These are phyloP conservation scores for Amphibalanus amphitrite DNA, from an alignment of 1,140 invertebrate species.

Conservation along the genomic window DNA sequence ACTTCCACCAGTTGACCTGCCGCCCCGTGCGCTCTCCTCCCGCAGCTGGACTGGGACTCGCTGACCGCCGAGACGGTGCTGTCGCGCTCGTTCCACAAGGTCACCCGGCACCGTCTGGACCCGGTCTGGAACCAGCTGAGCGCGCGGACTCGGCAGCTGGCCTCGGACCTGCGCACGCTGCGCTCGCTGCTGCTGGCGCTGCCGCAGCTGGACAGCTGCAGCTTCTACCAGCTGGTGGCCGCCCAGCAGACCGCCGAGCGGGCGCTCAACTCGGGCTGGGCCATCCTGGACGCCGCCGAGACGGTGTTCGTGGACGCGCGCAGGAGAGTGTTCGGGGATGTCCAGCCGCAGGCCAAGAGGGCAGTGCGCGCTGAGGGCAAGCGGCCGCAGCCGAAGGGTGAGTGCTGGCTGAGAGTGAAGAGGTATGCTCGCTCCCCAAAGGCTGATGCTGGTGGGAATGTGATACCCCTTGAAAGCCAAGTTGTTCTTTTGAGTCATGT, in stretches of 20 bases:
- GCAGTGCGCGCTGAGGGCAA: constrained; percentile 12
- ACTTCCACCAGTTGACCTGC: no score
- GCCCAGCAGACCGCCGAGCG: constrained; percentile 66
- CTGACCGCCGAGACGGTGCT: constrained; percentile 86
- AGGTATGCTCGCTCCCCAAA: no score
- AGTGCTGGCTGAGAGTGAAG: no score
- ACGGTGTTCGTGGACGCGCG: constrained; percentile 58
- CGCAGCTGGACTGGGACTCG: constrained; percentile 10
- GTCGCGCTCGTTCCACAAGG: constrained; percentile 78
- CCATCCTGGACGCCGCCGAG: constrained; percentile 73
- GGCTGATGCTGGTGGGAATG: no score
- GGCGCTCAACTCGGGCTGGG: constrained; percentile 58
- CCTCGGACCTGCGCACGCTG: constrained; percentile 81
- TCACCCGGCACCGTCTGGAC: constrained; percentile 71
- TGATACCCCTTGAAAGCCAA: no score
- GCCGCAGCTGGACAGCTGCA: constrained; percentile 73
- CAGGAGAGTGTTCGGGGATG: constrained; percentile 28
- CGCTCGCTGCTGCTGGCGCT: constrained; percentile 64
- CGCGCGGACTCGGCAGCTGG: constrained; percentile 62
- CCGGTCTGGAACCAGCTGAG: constrained; percentile 74
- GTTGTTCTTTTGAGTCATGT: no score
- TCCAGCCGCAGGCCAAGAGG: constrained; percentile 15
- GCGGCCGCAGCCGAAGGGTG: not conserved
- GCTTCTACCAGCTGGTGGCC: constrained; percentile 64
- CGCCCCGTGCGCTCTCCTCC: not conserved